These are phyloP conservation scores for Heterodera carotae DNA, from an alignment of 1,140 invertebrate species.

Conservation along the genomic window DNA sequence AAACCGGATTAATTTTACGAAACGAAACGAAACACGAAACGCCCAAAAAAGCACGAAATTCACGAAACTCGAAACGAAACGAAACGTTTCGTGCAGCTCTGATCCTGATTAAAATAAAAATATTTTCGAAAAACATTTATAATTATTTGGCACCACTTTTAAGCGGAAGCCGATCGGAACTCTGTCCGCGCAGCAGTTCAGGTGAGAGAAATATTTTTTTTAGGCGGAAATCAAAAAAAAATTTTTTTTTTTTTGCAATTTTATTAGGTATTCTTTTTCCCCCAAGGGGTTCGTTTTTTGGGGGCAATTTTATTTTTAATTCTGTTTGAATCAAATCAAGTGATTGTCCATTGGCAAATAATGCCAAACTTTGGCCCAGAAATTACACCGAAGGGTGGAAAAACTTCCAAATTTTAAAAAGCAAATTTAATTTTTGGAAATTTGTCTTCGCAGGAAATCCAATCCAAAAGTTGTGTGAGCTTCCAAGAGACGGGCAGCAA, in stretches of 20 bases:
- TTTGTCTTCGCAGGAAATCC: slow-evolving; percentile 48
- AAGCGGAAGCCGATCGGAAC: not conserved
- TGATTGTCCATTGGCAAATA: not conserved
- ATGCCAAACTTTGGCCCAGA: no score
- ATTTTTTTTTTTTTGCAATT: not conserved
- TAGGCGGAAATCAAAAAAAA: not conserved
- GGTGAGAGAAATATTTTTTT: not conserved
- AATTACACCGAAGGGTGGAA: no score
- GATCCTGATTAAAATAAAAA: slow-evolving; percentile 3
- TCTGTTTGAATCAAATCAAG: no score
- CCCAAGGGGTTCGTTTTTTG: no score
- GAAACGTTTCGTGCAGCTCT: no score
- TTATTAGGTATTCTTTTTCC: not conserved
- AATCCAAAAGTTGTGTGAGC: slow-evolving; percentile 56
- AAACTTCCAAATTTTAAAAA: no score
- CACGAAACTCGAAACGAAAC: no score
- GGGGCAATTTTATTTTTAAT: no score
- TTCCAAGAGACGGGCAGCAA: slow-evolving; percentile 46
- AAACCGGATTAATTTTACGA: not conserved
- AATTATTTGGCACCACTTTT: not conserved
- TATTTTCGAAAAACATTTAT: not conserved
- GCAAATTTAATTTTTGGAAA: no score
- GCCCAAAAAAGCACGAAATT: no score
- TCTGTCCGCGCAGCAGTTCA: slow-evolving; percentile 3
- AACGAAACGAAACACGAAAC: no score